These are phyloP conservation scores for Dione vanillae DNA, from an alignment of 2,888 invertebrate genomes.

Conservation along the genomic window DNA sequence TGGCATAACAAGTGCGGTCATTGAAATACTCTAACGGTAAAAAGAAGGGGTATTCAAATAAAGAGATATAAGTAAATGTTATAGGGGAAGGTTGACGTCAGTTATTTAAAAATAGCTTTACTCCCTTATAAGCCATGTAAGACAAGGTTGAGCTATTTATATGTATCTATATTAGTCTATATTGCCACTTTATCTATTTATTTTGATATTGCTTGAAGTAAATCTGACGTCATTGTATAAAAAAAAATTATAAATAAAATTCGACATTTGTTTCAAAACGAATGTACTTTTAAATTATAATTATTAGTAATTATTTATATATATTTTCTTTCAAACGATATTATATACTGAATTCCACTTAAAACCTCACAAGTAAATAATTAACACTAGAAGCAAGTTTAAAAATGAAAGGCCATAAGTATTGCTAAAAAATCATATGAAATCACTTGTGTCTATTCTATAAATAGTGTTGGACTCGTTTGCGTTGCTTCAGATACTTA, in stretches of 20 bases:
- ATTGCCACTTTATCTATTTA: neutral
- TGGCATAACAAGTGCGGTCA: neutral
- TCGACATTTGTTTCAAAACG: too few relatives aligned
- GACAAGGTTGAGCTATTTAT: slow-evolving; percentile 6
- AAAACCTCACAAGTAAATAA: too few relatives aligned
- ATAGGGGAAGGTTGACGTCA: neutral
- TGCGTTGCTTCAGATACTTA: neutral
- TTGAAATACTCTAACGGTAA: neutral
- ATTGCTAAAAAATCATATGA: neutral
- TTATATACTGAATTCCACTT: too few relatives aligned
- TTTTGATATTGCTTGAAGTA: neutral
- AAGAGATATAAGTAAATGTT: neutral
- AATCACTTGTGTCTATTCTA: neutral
- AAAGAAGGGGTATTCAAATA: neutral
- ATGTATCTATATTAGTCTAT: neutral
- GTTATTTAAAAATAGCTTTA: neutral
- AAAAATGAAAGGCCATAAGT: neutral
- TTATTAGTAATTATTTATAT: too few relatives aligned
- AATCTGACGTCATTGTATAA: neutral
- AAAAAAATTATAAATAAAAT: too few relatives aligned
- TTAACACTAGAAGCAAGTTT: too few relatives aligned
- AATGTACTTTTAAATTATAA: too few relatives aligned
- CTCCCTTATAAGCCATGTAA: slow-evolving; percentile 5
- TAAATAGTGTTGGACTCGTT: neutral
- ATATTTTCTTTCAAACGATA: too few relatives aligned